Evolutionary conservation across 2,797 vertebrate genomes (phyloP).

Genomic region (Todus mexicanus): DNA sequence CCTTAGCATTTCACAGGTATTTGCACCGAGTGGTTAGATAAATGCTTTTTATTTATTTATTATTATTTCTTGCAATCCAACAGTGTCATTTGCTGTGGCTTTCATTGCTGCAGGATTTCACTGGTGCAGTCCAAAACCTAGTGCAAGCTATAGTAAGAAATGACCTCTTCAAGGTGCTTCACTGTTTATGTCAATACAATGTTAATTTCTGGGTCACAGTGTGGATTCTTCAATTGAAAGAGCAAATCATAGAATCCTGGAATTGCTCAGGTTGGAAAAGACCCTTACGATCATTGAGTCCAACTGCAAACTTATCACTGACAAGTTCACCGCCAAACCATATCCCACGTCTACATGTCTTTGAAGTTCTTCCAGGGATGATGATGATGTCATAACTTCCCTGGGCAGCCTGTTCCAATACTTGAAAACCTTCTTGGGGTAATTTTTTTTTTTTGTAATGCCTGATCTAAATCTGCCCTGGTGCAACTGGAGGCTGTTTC

Average conservation of each 20-base stretch:
- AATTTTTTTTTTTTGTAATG: too few relatives aligned
- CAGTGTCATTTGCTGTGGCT: background rate
- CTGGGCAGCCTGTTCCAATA: background rate
- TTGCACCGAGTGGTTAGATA: background rate
- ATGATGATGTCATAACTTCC: background rate
- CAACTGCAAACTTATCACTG: background rate
- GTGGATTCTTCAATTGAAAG: background rate
- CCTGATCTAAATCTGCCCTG: too few relatives aligned
- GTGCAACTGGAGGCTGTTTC: background rate
- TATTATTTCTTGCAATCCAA: background rate
- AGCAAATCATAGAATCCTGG: background rate
- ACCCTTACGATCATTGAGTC: background rate
- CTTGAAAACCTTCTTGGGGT: background rate
- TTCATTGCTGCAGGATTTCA: background rate
- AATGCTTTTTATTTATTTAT: background rate
- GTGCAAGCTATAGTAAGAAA: background rate
- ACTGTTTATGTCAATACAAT: background rate
- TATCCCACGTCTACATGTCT: rapidly evolving
- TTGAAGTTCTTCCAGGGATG: background rate
- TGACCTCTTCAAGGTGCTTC: background rate
- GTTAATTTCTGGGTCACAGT: background rate
- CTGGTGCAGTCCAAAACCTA: background rate
- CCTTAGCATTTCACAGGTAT: background rate
- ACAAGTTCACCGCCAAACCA: background rate
- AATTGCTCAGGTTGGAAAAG: background rate